Conservation (phyloP, 1,140 invertebrate species). For the Copidosoma floridanum region DNA sequence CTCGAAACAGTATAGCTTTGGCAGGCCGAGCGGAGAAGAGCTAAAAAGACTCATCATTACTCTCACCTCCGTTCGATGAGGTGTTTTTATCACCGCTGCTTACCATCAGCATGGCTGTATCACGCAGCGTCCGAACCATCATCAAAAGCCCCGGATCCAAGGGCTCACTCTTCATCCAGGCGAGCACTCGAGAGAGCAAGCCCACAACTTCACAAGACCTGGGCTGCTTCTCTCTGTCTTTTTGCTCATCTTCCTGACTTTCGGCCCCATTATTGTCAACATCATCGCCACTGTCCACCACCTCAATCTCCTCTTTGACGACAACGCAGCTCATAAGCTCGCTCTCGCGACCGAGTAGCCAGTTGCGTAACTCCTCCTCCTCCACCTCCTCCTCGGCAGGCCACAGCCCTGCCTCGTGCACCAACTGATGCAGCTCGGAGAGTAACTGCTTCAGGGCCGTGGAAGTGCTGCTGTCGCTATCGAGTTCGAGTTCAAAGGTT, state of each 20-base stretch:
- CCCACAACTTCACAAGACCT: conserved; percentile 50
- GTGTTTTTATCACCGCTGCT: conserved; percentile 30
- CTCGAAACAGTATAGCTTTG: background rate
- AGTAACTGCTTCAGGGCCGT: conserved; percentile 41
- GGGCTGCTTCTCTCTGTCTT: conserved; percentile 37
- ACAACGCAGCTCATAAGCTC: conserved; percentile 32
- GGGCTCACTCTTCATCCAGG: conserved; percentile 60
- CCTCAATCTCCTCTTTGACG: conserved; percentile 36
- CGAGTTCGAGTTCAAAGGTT: conserved; percentile 51
- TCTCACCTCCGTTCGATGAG: conserved; percentile 39
- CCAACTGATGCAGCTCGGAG: conserved; percentile 50
- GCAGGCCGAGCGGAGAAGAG: background rate
- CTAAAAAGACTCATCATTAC: too few relatives aligned
- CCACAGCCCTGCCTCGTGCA: conserved; percentile 51
- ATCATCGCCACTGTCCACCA: conserved; percentile 33
- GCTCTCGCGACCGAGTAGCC: conserved; percentile 48
- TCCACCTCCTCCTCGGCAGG: too few relatives aligned
- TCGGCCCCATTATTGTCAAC: conserved; percentile 26
- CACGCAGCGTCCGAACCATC: conserved; percentile 54
- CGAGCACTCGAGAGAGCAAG: conserved; percentile 52
- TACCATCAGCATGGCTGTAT: conserved; percentile 51
- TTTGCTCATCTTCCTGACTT: conserved; percentile 30
- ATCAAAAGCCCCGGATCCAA: conserved; percentile 57
- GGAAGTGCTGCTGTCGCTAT: conserved; percentile 48
- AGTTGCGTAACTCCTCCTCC: conserved; percentile 49